phyloP scores from a whole-genome alignment of 2,888 invertebrate genomes.

The Pherbina coryleti region DNA sequence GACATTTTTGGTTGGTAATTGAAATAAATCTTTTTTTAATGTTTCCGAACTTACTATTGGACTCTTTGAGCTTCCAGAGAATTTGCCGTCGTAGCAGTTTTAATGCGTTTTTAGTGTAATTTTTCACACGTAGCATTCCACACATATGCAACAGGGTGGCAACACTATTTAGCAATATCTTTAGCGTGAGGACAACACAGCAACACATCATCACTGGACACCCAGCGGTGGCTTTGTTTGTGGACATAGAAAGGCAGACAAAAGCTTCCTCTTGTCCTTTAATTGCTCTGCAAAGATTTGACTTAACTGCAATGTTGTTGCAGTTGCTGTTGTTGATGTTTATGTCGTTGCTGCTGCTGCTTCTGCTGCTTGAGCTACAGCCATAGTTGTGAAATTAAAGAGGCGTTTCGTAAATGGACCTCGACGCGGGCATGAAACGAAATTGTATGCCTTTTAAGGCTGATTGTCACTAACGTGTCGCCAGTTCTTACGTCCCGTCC shows the following conservation, averaged over 20 bases:
- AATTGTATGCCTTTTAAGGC: constrained; percentile 45
- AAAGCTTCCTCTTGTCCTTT: constrained; percentile 27
- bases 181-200: background rate
- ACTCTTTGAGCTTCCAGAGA: background rate
- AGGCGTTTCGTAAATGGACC: constrained; percentile 43
- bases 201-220: background rate
- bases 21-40: background rate
- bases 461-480: constrained; percentile 46
- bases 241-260: background rate
- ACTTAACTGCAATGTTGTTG: background rate
- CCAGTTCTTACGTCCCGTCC: constrained; percentile 27
- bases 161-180: background rate
- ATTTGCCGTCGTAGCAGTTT: background rate
- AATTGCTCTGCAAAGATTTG: constrained; percentile 14
- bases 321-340: background rate
- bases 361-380: background rate
- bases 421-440: constrained; percentile 16
- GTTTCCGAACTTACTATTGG: background rate
- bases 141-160: constrained; percentile 2
- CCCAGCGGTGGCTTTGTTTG: background rate
- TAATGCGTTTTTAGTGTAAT: constrained; percentile 45
- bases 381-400: constrained; percentile 43
- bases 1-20: background rate
- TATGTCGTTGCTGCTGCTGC: background rate
- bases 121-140: constrained; percentile 35